Percentiles rank a stretch among this genome's conserved stretches.
Evolutionary conservation across 2,113 vertebrate species (phyloP).

Genomic region (Percina caprodes): DNA sequence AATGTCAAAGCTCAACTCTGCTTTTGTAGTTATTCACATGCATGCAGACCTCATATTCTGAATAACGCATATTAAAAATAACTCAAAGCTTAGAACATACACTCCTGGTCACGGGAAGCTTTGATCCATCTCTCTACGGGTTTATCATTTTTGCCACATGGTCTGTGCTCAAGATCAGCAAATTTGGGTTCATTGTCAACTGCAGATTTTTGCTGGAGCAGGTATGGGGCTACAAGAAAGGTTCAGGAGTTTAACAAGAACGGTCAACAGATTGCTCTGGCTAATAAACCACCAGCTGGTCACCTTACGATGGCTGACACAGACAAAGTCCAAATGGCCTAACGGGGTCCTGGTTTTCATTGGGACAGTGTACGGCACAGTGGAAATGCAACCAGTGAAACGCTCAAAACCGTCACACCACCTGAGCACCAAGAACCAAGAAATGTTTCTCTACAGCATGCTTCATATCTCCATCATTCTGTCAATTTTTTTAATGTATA

Average conservation of each 20-base stretch:
- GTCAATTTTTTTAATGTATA: conserved; percentile 37
- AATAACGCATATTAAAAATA: conserved; percentile 49
- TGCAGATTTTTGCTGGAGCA: conserved; percentile 28
- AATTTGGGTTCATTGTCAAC: conserved; percentile 51
- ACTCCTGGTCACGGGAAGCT: conserved; percentile 36
- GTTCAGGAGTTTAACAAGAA: conserved; percentile 74
- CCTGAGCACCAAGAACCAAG: conserved; percentile 43
- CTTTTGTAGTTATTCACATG: conserved; percentile 58
- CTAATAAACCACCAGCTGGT: conserved; percentile 78
- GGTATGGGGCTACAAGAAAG: conserved; percentile 28
- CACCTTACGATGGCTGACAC: conserved; percentile 32
- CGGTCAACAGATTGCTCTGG: conserved; percentile 51
- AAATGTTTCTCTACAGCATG: conserved; percentile 41
- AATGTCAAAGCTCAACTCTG: conserved; percentile 68
- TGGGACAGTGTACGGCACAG: conserved; percentile 35
- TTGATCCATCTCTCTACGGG: conserved; percentile 56
- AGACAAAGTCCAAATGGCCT: conserved; percentile 48
- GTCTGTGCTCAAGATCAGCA: conserved; percentile 36
- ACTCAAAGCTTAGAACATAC: conserved; percentile 18
- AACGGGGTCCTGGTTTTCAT: conserved; percentile 39
- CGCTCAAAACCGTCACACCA: conserved; percentile 21
- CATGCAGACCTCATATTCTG: conserved; percentile 45
- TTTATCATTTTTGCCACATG: conserved; percentile 55
- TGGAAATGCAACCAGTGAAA: conserved; percentile 60
- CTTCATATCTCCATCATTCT: conserved; percentile 34